Evolutionary conservation across 1,140 invertebrate species (phyloP).

Genomic region (Ips nitidus): DNA sequence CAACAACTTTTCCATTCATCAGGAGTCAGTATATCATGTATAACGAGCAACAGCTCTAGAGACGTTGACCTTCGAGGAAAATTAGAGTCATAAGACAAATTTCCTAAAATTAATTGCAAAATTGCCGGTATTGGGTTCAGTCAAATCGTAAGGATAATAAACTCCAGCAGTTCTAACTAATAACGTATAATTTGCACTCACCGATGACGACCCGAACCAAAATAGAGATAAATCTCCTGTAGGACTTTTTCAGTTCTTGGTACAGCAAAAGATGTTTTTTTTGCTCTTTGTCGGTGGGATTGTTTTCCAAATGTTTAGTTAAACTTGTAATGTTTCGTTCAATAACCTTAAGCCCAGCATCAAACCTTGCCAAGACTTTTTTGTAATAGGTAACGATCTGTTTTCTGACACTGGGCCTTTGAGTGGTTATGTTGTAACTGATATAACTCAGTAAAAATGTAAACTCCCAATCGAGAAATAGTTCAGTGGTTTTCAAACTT

Average conservation of each 20-base stretch:
- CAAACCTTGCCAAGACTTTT: conserved; percentile 59
- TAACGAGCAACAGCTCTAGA: conserved; percentile 38
- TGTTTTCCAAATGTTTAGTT: conserved; percentile 20
- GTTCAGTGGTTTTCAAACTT: conserved; percentile 72
- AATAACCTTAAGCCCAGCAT: conserved; percentile 41
- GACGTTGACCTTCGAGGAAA: conserved; percentile 35
- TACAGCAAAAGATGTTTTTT: conserved; percentile 31
- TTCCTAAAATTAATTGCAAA: conserved; percentile 20
- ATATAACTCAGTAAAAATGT: conserved; percentile 68
- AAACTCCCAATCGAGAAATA: conserved; percentile 64
- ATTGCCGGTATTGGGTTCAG: neutral
- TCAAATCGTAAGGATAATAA: neutral
- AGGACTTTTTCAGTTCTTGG: conserved; percentile 36
- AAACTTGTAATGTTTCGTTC: conserved; percentile 31
- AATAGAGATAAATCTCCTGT: conserved; percentile 37
- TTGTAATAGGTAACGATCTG: conserved; percentile 62
- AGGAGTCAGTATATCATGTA: conserved; percentile 22
- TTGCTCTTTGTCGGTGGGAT: conserved; percentile 8
- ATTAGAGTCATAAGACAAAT: conserved; percentile 41
- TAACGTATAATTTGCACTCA: neutral
- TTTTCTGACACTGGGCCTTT: conserved; percentile 64
- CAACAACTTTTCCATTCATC: conserved; percentile 40
- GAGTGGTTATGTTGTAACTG: conserved; percentile 69
- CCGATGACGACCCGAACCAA: conserved; percentile 35
- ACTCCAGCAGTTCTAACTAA: too few species aligned